These are phyloP conservation scores for Cololabis saira DNA, from an alignment of 2,113 vertebrate species.

Conservation along the genomic window DNA sequence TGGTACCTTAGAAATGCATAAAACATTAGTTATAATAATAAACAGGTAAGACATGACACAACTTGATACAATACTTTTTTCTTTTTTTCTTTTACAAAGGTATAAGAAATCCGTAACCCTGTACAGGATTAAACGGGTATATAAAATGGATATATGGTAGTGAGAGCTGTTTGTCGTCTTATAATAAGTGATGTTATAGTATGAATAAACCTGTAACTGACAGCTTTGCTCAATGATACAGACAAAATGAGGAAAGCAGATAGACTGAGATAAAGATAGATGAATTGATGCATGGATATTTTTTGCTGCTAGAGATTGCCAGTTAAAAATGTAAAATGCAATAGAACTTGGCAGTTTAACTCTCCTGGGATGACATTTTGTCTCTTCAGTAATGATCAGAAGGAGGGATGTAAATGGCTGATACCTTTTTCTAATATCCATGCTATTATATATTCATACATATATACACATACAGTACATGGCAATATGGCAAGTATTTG, in stretches of 20 bases:
- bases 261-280: conserved; percentile 3
- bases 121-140: no score
- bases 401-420: not conserved
- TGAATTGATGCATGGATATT: conserved; percentile 10
- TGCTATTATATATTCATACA: no score
- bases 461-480: no score
- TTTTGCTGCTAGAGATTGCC: no score
- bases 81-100: no score
- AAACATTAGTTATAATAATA: not conserved
- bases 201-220: not conserved
- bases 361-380: not conserved
- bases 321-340: no score
- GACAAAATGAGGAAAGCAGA: not conserved
- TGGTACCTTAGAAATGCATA: not conserved
- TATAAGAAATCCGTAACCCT: no score
- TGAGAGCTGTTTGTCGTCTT: not conserved
- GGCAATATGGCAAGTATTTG: no score
- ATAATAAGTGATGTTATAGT: not conserved
- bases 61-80: not conserved
- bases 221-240: no score
- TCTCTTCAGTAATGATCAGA: not conserved
- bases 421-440: no score
- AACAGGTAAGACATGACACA: not conserved
- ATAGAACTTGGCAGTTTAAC: no score
- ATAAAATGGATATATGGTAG: no score